Conservation (phyloP, 2,888 invertebrate genomes). For the Synanthedon formicaeformis region DNA sequence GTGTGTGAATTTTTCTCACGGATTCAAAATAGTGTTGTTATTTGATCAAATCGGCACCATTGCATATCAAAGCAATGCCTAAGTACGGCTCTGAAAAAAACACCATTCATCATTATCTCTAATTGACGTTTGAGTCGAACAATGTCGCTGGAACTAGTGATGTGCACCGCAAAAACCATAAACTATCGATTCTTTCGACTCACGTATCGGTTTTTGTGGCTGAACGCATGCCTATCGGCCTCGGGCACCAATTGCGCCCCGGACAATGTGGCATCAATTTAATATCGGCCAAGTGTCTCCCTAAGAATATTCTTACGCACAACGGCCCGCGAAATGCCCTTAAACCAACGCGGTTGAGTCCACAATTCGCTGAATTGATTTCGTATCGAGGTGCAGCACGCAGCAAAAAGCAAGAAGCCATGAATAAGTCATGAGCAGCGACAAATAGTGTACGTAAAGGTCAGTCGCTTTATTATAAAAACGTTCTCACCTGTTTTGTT, state of each 20-base stretch:
- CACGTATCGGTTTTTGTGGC: slow-evolving; percentile 52
- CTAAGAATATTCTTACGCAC: neutral
- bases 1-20: no score
- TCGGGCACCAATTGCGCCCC: slow-evolving; percentile 32
- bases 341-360: slow-evolving; percentile 12
- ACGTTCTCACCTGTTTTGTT: slow-evolving; percentile 46
- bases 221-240: slow-evolving; percentile 47
- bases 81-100: slow-evolving; percentile 17
- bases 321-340: neutral
- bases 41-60: neutral
- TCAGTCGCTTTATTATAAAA: slow-evolving; percentile 54
- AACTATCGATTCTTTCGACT: slow-evolving; percentile 58
- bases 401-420: slow-evolving; percentile 45
- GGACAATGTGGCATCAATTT: slow-evolving; percentile 42
- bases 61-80: neutral
- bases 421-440: slow-evolving; percentile 60
- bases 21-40: neutral
- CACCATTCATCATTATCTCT: slow-evolving; percentile 57
- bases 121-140: slow-evolving; percentile 56
- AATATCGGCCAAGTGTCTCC: slow-evolving; percentile 35
- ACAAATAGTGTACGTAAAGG: slow-evolving; percentile 62
- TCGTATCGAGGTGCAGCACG: neutral
- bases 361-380: slow-evolving; percentile 6
- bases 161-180: slow-evolving; percentile 47
- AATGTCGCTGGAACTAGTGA: slow-evolving; percentile 51